These are phyloP conservation scores for Meriones unguiculatus DNA, from an alignment of 2,113 vertebrate genomes.

Conservation along the genomic window DNA sequence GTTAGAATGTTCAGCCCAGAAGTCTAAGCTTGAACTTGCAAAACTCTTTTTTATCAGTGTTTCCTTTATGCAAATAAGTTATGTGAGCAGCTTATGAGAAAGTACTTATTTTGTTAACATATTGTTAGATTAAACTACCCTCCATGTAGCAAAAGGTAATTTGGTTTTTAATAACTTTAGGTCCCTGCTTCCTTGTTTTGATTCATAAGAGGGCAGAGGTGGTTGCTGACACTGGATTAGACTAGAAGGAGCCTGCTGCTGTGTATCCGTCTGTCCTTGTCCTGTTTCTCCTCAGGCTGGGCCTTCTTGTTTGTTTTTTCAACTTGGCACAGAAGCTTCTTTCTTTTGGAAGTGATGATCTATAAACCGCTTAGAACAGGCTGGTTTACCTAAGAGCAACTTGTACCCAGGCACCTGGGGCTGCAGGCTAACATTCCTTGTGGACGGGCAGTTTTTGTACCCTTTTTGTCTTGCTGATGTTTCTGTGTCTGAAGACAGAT, in stretches of 20 bases:
- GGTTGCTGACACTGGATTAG: background rate
- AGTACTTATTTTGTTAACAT: constrained; percentile 43
- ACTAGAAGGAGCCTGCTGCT: constrained; percentile 34
- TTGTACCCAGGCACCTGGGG: background rate
- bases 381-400: background rate
- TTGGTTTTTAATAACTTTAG: constrained; percentile 6
- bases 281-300: constrained; percentile 33
- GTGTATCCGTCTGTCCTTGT: background rate
- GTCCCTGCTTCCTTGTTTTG: background rate
- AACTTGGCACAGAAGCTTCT: constrained; percentile 46
- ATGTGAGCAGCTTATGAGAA: background rate
- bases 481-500: background rate
- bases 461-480: background rate
- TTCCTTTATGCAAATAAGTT: constrained; percentile 7
- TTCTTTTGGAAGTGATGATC: background rate
- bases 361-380: constrained; percentile 30
- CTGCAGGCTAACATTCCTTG: background rate
- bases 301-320: constrained; percentile 50
- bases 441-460: background rate
- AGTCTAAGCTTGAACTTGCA: background rate
- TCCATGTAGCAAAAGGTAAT: background rate
- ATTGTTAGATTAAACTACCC: background rate
- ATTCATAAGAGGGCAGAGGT: background rate
- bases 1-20: constrained; percentile 3
- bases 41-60: background rate